These are phyloP conservation scores for Allobates femoralis DNA, from an alignment of 2,797 vertebrate species.

Conservation along the genomic window DNA sequence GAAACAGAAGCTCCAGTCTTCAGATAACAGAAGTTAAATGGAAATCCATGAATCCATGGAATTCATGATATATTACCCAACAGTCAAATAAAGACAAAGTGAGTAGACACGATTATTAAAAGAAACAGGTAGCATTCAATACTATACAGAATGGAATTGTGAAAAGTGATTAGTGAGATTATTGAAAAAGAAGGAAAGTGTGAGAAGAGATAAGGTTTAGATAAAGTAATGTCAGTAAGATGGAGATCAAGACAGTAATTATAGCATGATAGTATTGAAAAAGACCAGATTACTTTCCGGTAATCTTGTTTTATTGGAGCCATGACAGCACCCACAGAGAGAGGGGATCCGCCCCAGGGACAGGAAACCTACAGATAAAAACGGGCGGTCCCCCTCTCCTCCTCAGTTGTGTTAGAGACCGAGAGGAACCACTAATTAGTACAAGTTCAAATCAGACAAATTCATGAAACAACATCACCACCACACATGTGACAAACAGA, in stretches of 20 bases:
- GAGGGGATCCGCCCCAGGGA: too few species aligned
- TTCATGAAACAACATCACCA: too few species aligned
- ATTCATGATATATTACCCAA: conserved; percentile 16
- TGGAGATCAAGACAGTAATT: neutral
- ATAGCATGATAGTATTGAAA: neutral
- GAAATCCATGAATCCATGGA: conserved; percentile 35
- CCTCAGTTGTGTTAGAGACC: too few species aligned
- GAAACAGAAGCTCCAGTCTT: neutral
- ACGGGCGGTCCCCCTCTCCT: too few species aligned
- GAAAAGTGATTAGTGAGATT: conserved; percentile 35
- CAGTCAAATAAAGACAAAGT: conserved; percentile 27
- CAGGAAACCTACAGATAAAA: too few species aligned
- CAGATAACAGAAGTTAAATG: conserved; percentile 30
- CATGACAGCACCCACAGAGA: too few species aligned
- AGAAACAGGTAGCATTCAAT: conserved; percentile 3
- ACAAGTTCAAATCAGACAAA: too few species aligned
- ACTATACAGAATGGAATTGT: neutral
- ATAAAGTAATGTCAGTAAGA: neutral
- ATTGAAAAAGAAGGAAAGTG: neutral
- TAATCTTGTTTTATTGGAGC: too few species aligned
- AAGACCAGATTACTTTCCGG: too few species aligned
- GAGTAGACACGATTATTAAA: conserved; percentile 28
- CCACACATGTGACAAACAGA: too few species aligned
- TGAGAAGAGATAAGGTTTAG: neutral
- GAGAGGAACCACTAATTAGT: too few species aligned